Conservation (phyloP, 2,797 vertebrate genomes). For the Lates japonicus region DNA sequence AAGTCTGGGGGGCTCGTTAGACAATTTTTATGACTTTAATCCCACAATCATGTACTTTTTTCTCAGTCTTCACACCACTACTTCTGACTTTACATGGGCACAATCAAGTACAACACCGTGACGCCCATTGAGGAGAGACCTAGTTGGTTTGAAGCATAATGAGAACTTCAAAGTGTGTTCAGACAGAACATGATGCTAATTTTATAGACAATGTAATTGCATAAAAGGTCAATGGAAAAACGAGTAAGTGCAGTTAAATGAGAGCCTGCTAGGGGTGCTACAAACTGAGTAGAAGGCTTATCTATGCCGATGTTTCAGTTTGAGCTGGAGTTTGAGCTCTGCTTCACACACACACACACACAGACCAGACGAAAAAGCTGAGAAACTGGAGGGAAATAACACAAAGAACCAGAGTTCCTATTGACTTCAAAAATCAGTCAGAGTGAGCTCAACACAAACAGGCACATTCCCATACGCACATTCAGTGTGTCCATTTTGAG, state of each 20-base stretch:
- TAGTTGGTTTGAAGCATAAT: slow-evolving; percentile 8
- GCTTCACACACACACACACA: neutral
- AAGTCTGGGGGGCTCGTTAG: too few relatives aligned
- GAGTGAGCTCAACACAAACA: neutral
- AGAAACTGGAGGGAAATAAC: neutral
- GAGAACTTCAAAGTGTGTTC: slow-evolving; percentile 4
- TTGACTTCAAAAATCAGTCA: neutral
- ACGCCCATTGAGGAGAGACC: neutral
- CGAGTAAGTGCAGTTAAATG: neutral
- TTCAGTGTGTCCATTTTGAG: neutral
- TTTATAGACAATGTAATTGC: neutral
- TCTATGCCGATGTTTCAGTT: neutral
- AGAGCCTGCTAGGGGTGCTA: neutral
- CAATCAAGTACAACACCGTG: too few relatives aligned
- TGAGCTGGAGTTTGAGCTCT: too few relatives aligned
- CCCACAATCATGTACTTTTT: neutral
- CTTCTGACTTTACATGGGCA: neutral
- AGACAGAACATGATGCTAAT: neutral
- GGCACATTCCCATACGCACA: neutral
- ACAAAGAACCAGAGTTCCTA: neutral
- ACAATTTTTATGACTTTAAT: neutral
- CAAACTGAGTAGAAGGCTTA: neutral
- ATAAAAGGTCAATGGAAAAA: neutral
- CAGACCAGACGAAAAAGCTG: neutral
- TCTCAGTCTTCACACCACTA: neutral